Evolutionary conservation across 2,797 vertebrate genomes (phyloP), one percentile per base, ranked within the genome.

Genomic region (Hippoglossus hippoglossus): DNA sequence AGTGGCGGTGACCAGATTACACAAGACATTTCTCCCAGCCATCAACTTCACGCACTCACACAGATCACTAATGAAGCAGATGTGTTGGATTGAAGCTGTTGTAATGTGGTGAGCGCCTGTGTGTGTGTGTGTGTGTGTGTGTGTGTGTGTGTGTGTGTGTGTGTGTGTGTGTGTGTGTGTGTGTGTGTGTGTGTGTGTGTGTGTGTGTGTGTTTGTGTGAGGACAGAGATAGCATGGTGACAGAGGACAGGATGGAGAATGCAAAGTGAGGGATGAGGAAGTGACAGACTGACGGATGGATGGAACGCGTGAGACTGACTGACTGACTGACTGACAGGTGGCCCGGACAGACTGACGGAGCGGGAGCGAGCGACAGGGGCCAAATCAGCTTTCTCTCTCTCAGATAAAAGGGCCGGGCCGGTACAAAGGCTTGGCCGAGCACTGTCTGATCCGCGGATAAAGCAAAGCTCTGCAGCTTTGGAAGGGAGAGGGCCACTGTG

Each of bases 391-490:
- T 83, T 85, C 85, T 72, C 77, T 72, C 77, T 83, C 67, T 73
- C 71, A 85, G 83, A 93, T 93, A 39, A 90, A 94, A 91, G 92
- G 91, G 81, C 81, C 82, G 71, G 66, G 36, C 80, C 65, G 12
- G 80, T 78, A 91, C 91, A 92, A 93, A 93, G 88, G 82, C 87
- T 84, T 76, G 88, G 86, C 87, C 80, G 16, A 79, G 81, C 81
- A 36, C 74, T 26, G 70, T 90, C 84, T 88, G 90, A 93, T 92
- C 87, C 53, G 16, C 75, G 89, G 93, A 93, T 94, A 92, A 93
- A 92, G 85, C 88, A 81, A 73, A 83, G 84, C 91, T 81, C 82
- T 86, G 84, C 85, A 81, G 88, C 84, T 89, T 86, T 90, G 87
- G 87, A 89, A 70, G 67, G 62, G 65, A 83, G 77, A 88, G 66